These are phyloP conservation scores for Trachemys scripta DNA, from an alignment of 2,113 vertebrate genomes.

Conservation along the genomic window DNA sequence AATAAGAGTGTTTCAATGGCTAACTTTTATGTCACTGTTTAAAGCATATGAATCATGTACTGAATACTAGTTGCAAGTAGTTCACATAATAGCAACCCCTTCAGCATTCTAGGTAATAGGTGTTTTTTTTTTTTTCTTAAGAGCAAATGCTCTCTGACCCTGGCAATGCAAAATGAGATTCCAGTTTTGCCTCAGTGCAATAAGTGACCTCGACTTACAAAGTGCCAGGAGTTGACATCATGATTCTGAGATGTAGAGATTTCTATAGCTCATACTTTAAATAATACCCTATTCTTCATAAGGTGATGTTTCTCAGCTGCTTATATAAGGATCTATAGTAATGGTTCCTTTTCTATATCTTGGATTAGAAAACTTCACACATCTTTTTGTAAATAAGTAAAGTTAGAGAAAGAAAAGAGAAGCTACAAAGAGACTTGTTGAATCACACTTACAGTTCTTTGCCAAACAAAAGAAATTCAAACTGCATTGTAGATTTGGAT, in stretches of 20 bases:
- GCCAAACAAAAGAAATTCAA: conserved; percentile 74
- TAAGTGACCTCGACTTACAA: conserved; percentile 50
- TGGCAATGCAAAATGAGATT: conserved; percentile 25
- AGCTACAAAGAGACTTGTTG: conserved; percentile 73
- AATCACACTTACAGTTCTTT: conserved; percentile 67
- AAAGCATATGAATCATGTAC: not conserved
- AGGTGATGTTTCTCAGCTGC: not conserved
- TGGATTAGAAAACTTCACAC: conserved; percentile 51
- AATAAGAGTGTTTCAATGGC: not conserved
- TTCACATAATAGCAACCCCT: not conserved
- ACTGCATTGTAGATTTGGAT: conserved; percentile 65
- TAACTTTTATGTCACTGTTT: not conserved
- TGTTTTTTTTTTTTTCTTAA: conserved; percentile 10
- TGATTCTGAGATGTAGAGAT: not conserved
- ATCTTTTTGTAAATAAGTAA: conserved; percentile 67
- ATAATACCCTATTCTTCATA: conserved; percentile 38
- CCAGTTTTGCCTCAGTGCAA: conserved; percentile 5
- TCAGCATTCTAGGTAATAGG: conserved; percentile 17
- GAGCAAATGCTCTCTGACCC: conserved; percentile 37
- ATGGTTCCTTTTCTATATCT: conserved; percentile 8
- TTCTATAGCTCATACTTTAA: conserved; percentile 35
- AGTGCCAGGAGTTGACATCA: conserved; percentile 7
- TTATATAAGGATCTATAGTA: conserved; percentile 11
- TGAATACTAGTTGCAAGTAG: not conserved
- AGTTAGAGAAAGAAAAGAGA: conserved; percentile 63